Evolutionary conservation across 2,888 invertebrate species (phyloP).

Genomic region (Chesias legatella): DNA sequence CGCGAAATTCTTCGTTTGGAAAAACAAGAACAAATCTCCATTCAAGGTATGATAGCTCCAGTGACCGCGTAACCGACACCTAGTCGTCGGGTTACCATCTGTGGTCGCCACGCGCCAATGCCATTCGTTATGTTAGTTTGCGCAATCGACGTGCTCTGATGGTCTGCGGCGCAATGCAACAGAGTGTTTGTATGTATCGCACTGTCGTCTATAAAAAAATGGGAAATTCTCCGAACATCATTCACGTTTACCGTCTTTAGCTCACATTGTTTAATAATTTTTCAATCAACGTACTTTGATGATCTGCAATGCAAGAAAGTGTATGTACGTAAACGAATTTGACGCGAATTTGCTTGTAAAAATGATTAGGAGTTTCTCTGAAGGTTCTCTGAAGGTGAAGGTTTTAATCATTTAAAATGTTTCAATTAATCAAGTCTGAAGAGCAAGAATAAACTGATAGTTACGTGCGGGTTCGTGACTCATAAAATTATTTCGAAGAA

Average conservation of each 20-base stretch:
- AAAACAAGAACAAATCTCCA: neutral
- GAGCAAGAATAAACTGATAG: neutral
- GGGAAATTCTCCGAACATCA: too few relatives aligned
- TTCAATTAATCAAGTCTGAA: neutral
- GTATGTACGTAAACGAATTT: too few relatives aligned
- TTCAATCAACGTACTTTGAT: too few relatives aligned
- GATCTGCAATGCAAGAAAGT: too few relatives aligned
- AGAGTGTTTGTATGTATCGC: too few relatives aligned
- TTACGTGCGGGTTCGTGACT: constrained; percentile 3
- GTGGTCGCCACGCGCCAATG: constrained; percentile 18
- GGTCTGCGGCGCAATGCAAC: neutral
- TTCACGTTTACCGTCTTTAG: too few relatives aligned
- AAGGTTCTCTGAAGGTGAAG: too few relatives aligned
- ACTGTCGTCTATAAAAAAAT: too few relatives aligned
- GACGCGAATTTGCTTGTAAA: too few relatives aligned
- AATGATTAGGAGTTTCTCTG: too few relatives aligned
- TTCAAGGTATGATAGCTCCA: constrained; percentile 5
- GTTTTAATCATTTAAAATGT: neutral
- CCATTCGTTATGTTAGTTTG: constrained; percentile 15
- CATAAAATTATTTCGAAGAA: constrained; percentile 5
- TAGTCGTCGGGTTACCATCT: constrained; percentile 16
- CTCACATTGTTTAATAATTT: too few relatives aligned
- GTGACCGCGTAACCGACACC: constrained; percentile 21
- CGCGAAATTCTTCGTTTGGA: too few relatives aligned
- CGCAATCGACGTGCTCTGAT: constrained; percentile 17